Base-by-base conservation (phyloP, 2,888 invertebrate genomes). In the Cheilosia vulpina region DNA sequence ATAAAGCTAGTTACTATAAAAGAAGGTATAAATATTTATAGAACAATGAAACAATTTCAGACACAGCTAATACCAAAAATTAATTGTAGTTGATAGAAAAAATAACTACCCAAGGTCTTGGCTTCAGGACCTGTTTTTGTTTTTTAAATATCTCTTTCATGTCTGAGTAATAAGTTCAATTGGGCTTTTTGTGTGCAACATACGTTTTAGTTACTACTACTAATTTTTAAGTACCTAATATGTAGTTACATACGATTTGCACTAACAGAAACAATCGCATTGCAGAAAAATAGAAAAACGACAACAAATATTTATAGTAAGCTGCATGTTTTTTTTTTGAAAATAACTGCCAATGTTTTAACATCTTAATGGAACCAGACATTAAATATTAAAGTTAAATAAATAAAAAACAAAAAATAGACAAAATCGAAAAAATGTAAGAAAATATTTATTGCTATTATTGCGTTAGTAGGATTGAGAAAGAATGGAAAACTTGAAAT, bases 31-130 rank as follows among this genome's bases (percentile, higher is more conserved):
- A 50, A 85, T 85, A 84, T 79, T 78, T 84, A 85, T 85, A 69
- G 72, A 71, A 72, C 55, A 80, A 84, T 62, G 65, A 76, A 79
- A 72, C 21, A 79, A 69, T 66, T 80, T 72, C 72, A 77, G 68
- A 87, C 72, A 87, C 88, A 88, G 88, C 88, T 88, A 87, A 85
- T 87, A 88, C 88, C 88, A 88, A 88, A 88, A 88, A 88, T 87
- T 88, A 88, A 81, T 87, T 78, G 57, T 88, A 88, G 88, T 87
- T 71, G 55, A 69, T 71, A 83, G 68, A 66, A 80, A 31, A 72
- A 45, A 55, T 41, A 31, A 71, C 31, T 60, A 68, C 75, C 66
- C 62, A 81, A 41, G 66, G 53, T 79, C 45, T 50, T 68, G 31
- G 57, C 53, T 78, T 63, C 68, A 82, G 75, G 87, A 71, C 80